Percentiles rank a stretch among this genome's conserved stretches.
These are phyloP conservation scores for Microctenopoma lineatum DNA, from an alignment of 2,797 vertebrate species.

Conservation along the genomic window DNA sequence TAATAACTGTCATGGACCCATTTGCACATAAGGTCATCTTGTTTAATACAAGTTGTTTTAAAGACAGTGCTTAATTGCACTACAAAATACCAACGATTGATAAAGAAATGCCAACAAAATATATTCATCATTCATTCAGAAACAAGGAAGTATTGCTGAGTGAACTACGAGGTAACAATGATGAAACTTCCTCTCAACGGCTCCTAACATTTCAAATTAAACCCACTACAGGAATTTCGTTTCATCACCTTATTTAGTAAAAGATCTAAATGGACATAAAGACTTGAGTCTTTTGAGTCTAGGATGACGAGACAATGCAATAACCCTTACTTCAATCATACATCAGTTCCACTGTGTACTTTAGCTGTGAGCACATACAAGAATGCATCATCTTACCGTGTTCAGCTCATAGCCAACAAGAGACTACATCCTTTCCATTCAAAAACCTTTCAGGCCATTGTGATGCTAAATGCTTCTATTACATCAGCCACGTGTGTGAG, in stretches of 20 bases:
- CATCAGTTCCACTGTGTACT: background rate
- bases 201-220: background rate
- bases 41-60: too few species aligned
- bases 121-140: background rate
- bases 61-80: too few species aligned
- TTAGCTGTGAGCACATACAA: background rate
- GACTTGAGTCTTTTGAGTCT: background rate
- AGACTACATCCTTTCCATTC: slow-evolving; percentile 12
- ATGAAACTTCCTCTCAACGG: slow-evolving; percentile 17
- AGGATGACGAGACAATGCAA: slow-evolving; percentile 14
- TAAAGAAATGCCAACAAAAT: background rate
- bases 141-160: background rate
- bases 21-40: too few species aligned
- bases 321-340: background rate
- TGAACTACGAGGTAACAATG: background rate
- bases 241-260: background rate
- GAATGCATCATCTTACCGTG: slow-evolving; percentile 67
- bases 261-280: background rate
- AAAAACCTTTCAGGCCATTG: slow-evolving; percentile 42
- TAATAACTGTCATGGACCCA: too few species aligned
- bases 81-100: too few species aligned
- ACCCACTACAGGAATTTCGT: background rate
- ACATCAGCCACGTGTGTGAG: slow-evolving; percentile 32
- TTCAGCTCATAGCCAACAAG: slow-evolving; percentile 25
- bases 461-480: slow-evolving; percentile 29